These are phyloP conservation scores for Agraylea sexmaculata DNA, from an alignment of 1,140 invertebrate genomes.

Conservation along the genomic window DNA sequence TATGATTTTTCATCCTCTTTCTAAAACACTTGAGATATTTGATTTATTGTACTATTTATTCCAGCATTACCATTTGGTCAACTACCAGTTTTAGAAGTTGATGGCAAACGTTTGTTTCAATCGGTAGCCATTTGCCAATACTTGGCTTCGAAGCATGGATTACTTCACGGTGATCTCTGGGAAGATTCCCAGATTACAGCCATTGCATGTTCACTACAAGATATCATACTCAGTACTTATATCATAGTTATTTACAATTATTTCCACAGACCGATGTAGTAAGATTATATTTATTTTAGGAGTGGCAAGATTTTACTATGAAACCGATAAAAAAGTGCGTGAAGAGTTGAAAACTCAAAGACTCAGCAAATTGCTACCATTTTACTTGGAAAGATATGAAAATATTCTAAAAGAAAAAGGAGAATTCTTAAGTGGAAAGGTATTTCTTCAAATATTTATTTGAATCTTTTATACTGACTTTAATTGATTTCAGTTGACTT, in stretches of 20 bases:
- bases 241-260: too few species aligned
- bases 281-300: conserved; percentile 8
- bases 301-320: conserved; percentile 13
- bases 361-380: conserved; percentile 10
- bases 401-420: conserved; percentile 14
- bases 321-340: conserved; percentile 6
- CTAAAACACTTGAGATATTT: background rate
- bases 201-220: conserved; percentile 24
- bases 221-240: conserved; percentile 13
- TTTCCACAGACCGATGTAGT: background rate
- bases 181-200: conserved; percentile 53
- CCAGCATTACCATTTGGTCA: conserved; percentile 62
- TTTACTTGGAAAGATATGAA: conserved; percentile 14
- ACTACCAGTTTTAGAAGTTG: conserved; percentile 61
- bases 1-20: conserved; percentile 4
- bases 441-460: background rate
- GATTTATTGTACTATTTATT: conserved; percentile 13
- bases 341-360: conserved; percentile 7
- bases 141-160: conserved; percentile 50
- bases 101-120: conserved; percentile 57
- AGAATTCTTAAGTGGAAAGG: conserved; percentile 15
- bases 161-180: conserved; percentile 52
- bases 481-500: conserved; percentile 10
- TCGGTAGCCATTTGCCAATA: conserved; percentile 59
- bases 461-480: background rate